A percentile compares a stretch with the other conserved stretches of the same genome.
phyloP scores from a whole-genome alignment of 2,797 vertebrate genomes.

The Pangasius djambal region DNA sequence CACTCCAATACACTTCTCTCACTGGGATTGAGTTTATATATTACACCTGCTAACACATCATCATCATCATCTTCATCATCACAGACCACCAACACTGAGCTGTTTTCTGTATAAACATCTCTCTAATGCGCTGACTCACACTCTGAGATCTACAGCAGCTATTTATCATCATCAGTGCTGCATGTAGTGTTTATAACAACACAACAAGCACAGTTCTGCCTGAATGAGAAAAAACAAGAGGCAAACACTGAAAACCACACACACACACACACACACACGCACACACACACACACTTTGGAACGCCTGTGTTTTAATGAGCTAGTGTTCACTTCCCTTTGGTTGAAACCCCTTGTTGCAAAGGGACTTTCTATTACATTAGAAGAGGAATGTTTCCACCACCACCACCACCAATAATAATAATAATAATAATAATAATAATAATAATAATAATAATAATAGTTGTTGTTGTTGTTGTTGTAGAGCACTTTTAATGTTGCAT shows the following conservation, averaged over 20 bases:
- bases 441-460: too few species aligned
- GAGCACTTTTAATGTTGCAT: too few species aligned
- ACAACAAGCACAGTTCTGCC: slow-evolving; percentile 5
- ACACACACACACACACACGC: neutral
- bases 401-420: neutral
- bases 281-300: neutral
- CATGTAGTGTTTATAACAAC: neutral
- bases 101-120: slow-evolving; percentile 5
- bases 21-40: neutral
- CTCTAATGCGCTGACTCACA: slow-evolving; percentile 1
- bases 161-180: neutral
- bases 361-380: neutral
- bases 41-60: neutral
- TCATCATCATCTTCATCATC: neutral
- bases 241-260: neutral
- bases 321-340: neutral
- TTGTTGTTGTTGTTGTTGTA: too few species aligned
- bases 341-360: neutral
- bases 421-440: too few species aligned
- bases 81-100: slow-evolving; percentile 9
- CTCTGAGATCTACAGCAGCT: slow-evolving; percentile 16
- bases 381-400: neutral
- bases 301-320: neutral
- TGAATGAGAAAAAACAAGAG: neutral
- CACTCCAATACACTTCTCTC: neutral